These are phyloP conservation scores for Mesocentrotus franciscanus DNA, from an alignment of 53 echinoderm and acorn worm genomes.

Conservation along the genomic window DNA sequence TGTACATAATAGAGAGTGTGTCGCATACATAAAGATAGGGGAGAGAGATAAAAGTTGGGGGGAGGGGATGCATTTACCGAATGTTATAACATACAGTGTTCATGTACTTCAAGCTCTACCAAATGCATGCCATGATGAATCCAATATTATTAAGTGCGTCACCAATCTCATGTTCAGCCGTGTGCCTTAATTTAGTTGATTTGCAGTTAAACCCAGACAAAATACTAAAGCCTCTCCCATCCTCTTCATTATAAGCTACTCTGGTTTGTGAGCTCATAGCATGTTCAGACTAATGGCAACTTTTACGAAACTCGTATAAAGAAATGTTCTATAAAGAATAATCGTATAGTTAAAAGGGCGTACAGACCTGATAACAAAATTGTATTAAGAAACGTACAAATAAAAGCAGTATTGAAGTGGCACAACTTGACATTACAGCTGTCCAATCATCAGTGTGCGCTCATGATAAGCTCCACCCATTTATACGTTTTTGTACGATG, in stretches of 20 bases:
- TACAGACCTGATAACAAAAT: no score
- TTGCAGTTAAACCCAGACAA: slow-evolving; percentile 27
- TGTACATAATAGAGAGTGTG: no score
- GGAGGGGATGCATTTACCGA: background rate
- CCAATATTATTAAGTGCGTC: slow-evolving; percentile 17
- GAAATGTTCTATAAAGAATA: no score
- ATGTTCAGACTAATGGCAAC: no score
- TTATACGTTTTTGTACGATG: no score
- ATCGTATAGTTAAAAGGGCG: no score
- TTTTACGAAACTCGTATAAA: no score
- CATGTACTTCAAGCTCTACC: background rate
- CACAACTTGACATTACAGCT: no score
- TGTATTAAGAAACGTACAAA: no score
- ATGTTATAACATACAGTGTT: background rate
- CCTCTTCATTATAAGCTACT: background rate
- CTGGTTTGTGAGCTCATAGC: background rate
- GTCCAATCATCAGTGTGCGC: no score
- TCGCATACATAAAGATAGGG: background rate
- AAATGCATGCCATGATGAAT: background rate
- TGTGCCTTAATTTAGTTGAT: slow-evolving; percentile 11
- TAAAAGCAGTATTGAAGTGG: no score
- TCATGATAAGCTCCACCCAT: no score
- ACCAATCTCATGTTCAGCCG: background rate
- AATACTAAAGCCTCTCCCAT: background rate
- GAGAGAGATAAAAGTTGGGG: background rate